A percentile compares a stretch with the other conserved stretches of the same genome.
Evolutionary conservation across 1,140 invertebrate species (phyloP).

Genomic region (Sinonovacula constricta): DNA sequence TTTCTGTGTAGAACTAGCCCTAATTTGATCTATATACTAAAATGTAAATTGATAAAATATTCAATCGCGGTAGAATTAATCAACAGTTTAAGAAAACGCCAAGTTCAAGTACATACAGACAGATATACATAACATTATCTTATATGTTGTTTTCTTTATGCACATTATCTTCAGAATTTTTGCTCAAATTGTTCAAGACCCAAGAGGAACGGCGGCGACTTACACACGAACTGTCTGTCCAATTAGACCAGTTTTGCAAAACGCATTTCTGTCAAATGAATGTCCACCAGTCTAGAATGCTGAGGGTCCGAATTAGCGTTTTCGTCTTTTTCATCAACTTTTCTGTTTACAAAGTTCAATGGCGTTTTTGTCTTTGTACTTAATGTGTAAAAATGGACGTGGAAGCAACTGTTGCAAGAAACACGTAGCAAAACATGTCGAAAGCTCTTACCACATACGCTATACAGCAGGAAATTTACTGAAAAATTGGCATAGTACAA

Average conservation of each 20-base stretch:
- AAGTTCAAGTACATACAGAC: too few relatives aligned
- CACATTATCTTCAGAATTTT: too few relatives aligned
- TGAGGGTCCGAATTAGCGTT: neutral
- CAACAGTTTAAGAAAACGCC: too few relatives aligned
- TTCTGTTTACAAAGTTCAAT: neutral
- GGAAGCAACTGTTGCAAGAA: conserved; percentile 6
- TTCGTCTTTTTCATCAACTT: neutral
- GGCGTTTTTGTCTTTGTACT: neutral
- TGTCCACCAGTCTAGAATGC: conserved; percentile 59
- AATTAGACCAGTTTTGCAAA: conserved; percentile 54
- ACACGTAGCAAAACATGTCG: conserved; percentile 52
- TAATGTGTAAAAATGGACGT: too few relatives aligned
- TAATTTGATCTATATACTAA: too few relatives aligned
- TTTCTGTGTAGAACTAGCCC: too few relatives aligned
- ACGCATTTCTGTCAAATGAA: conserved; percentile 36
- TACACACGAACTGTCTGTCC: conserved; percentile 43
- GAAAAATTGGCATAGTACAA: conserved; percentile 90
- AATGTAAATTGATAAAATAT: too few relatives aligned
- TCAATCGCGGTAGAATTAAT: too few relatives aligned
- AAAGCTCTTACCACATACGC: conserved; percentile 74
- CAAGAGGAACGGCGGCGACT: conserved; percentile 57
- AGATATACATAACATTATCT: too few relatives aligned
- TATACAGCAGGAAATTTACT: conserved; percentile 91
- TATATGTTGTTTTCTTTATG: too few relatives aligned
- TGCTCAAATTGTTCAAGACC: too few relatives aligned